Evolutionary conservation across 2,113 vertebrate genomes (phyloP), one percentile per base, ranked within the genome.

Genomic region (Montifringilla adamsi): DNA sequence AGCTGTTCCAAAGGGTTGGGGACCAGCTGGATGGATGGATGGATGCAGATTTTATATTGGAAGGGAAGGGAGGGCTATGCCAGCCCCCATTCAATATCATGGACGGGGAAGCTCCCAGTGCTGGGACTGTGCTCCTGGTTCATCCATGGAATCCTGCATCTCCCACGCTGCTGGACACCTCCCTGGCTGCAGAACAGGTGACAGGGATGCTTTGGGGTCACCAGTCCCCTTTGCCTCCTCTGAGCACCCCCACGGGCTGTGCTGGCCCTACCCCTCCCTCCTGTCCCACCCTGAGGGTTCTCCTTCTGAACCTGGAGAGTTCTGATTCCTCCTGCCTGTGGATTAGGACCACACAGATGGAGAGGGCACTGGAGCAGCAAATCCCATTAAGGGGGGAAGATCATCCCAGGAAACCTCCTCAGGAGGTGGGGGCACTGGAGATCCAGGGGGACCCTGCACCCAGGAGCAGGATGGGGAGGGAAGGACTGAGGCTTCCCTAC

Each of bases 101-200:
- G 15, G 43, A 6, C 41, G 21, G 63, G 67, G 26, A 58, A 63
- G 23, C 8, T 72, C 44, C 21, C 8, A 15, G 18, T 41, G 20
- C 2, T 39, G 47, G 33, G 46, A 28, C 27, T 3, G 6, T 43
- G 31, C 8, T n/a, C 20, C 2, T 0, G 0, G 30, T 43, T 68
- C 49, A 60, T 28, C 59, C 4, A 0, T 14, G 31, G n/a, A 37
- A 6, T 10, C 27, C 6, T 49, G 2, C 46, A 43, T 24, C 47
- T 79, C 70, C 43, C 0, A 3, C 56, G 18, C 44, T 41, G 50
- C 69, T 11, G 2, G 52, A 11, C 35, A 2, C 46, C 14, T 18
- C 33, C 16, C 26, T 15, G 7, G 9, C 2, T 13, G 47, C 69
- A 47, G 33, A n/a, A 21, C 12, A 20, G 69, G 26, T 4, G n/a